Evolutionary conservation across 2,888 invertebrate species (phyloP).

Genomic region (Pilophorus perplexus): DNA sequence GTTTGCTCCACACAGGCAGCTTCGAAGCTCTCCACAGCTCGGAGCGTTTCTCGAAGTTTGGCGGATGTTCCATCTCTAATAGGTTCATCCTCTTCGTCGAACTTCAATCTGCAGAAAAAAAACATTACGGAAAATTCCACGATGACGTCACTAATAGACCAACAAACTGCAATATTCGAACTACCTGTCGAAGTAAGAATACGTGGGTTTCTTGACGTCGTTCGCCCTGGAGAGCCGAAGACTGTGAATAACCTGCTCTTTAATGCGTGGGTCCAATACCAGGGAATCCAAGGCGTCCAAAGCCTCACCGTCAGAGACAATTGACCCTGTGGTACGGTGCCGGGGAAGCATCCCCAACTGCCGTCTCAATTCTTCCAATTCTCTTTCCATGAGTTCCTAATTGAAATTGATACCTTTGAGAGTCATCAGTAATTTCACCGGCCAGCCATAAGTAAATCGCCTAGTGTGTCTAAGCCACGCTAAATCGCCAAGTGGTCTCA

Average conservation of each 20-base stretch:
- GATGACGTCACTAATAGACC: too few species aligned
- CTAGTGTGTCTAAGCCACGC: too few species aligned
- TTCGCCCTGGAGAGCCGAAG: constrained; percentile 15
- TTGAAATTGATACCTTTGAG: neutral
- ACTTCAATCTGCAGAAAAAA: too few species aligned
- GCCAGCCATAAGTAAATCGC: neutral
- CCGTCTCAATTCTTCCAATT: constrained; percentile 36
- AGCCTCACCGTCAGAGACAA: constrained; percentile 39
- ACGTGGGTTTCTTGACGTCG: constrained; percentile 3
- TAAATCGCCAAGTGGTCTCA: too few species aligned
- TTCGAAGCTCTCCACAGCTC: too few species aligned
- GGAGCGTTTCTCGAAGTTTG: too few species aligned
- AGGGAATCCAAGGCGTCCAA: constrained; percentile 39
- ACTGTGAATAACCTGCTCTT: constrained; percentile 36
- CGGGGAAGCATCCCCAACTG: constrained; percentile 40
- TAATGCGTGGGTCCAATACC: constrained; percentile 33
- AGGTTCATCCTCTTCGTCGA: too few species aligned
- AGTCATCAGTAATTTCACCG: too few species aligned
- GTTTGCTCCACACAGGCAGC: neutral
- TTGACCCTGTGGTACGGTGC: neutral
- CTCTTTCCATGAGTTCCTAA: constrained; percentile 42
- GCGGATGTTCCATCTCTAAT: too few species aligned
- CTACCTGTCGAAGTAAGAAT: constrained; percentile 24
- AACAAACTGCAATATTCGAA: neutral
- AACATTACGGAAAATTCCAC: too few species aligned